Base-by-base conservation (phyloP, 2,113 vertebrate genomes). In the Mixornis gularis region DNA sequence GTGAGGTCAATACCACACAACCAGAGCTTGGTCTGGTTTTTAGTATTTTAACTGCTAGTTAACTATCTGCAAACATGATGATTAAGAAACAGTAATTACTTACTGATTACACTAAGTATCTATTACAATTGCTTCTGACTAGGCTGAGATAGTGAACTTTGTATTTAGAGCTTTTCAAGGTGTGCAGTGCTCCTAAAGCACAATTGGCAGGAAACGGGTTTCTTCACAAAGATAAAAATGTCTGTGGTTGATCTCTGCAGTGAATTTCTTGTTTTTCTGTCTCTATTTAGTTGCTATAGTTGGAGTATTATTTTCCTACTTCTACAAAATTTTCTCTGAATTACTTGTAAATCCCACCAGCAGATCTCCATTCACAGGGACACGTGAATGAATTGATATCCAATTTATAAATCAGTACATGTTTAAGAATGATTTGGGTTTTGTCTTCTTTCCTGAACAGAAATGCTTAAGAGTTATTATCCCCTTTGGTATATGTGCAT, bases 191-290 rank as follows among this genome's bases (percentile, higher is more conserved):
- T 95, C 73, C 91, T 63, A 95, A 95, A 77, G 24, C 36, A 89
- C 20, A 79, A 83, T 41, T 94, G 87, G 84, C 8, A 78, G 66
- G 63, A 87, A 71, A 73, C 63, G 3, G 4, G 17, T 87, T 96
- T 94, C 79, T 78, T 96, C 70, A 49, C 36, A 89, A 84, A 90
- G n/a, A 87, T 95, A 89, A 80, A 90, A 38, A 87, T 93, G 27
- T 73, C 63, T 90, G 36, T 58, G 87, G 19, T 46, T 73, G 84
- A 70, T 62, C 43, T 88, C 32, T 8, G 6, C 65, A 73, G 51
- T 64, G 44, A 92, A 73, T 90, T 83, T 86, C 60, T 71, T 52
- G 12, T 0, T 86, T 79, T 82, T 79, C 30, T 44, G n/a, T 44
- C n/a, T 77, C 41, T 79, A 26, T 40, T 66, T 82, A 68, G 22